Percentiles rank a stretch among this genome's conserved stretches.
Conservation (phyloP, 30 jellyfish, hydroid and myxozoan genomes). For the Rhopilema esculentum region DNA sequence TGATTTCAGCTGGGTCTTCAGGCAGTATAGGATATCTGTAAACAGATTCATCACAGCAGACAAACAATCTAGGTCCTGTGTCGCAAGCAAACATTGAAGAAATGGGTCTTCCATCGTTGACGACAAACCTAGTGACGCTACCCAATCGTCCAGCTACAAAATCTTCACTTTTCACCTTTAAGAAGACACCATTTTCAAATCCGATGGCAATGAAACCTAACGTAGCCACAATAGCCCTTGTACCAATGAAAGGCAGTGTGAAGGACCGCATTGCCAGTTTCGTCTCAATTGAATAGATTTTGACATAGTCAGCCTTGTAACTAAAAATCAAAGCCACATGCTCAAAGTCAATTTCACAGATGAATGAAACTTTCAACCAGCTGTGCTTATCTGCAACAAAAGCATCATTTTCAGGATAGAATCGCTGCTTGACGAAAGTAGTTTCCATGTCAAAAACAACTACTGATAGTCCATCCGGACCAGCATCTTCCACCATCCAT, state of each 20-base stretch:
- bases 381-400: slow-evolving; percentile 16
- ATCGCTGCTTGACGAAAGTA: slow-evolving; percentile 17
- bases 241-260: slow-evolving; percentile 38
- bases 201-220: slow-evolving; percentile 73
- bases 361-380: slow-evolving; percentile 27
- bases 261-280: slow-evolving; percentile 28
- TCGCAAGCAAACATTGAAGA: slow-evolving; percentile 47
- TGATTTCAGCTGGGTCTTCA: background rate
- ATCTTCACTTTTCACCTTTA: slow-evolving; percentile 37
- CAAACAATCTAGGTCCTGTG: background rate
- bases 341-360: slow-evolving; percentile 51
- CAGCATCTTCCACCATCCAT: slow-evolving; percentile 85
- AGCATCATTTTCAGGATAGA: slow-evolving; percentile 27
- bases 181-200: slow-evolving; percentile 67
- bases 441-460: slow-evolving; percentile 63
- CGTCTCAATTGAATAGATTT: slow-evolving; percentile 48
- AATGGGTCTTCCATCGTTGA: slow-evolving; percentile 49
- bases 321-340: slow-evolving; percentile 79
- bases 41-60: slow-evolving; percentile 52
- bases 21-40: slow-evolving; percentile 33
- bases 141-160: slow-evolving; percentile 68
- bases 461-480: slow-evolving; percentile 65
- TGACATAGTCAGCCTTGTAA: slow-evolving; percentile 66
- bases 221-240: slow-evolving; percentile 50
- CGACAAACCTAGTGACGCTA: background rate